Evolutionary conservation across 1,140 invertebrate species (phyloP).

Genomic region (Zeugodacus cucurbitae): DNA sequence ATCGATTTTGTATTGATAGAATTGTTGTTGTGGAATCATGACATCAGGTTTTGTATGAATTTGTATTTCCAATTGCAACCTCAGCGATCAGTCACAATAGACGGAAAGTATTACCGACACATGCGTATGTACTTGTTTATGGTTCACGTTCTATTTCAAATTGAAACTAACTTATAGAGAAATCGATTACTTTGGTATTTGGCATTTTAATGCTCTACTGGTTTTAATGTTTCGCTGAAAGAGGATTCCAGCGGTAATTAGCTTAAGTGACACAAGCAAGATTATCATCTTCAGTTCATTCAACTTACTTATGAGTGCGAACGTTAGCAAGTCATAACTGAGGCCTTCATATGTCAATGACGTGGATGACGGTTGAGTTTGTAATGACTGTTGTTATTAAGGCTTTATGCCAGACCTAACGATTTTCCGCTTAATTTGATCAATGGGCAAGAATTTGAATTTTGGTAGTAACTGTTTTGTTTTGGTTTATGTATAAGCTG

Average conservation of each 20-base stretch:
- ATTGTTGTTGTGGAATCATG: slow-evolving; percentile 16
- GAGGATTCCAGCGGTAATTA: slow-evolving; percentile 10
- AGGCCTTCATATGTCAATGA: neutral
- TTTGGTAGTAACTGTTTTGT: neutral
- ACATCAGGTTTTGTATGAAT: neutral
- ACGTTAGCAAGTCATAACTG: neutral
- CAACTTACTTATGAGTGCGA: neutral
- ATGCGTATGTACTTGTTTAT: neutral
- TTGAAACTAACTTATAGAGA: neutral
- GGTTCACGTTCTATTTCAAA: slow-evolving; percentile 12
- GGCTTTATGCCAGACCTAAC: neutral
- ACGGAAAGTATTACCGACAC: too few species aligned
- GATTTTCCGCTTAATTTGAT: neutral
- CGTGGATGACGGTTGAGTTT: neutral
- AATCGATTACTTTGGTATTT: slow-evolving; percentile 23
- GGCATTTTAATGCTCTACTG: neutral
- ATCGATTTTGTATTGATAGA: neutral
- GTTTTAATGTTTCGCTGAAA: slow-evolving; percentile 6
- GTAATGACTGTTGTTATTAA: neutral
- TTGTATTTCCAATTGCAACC: neutral
- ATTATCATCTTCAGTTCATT: neutral
- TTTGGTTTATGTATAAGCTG: neutral
- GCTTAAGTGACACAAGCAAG: neutral
- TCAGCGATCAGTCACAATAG: neutral
- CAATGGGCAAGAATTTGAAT: neutral